Evolutionary conservation across 2,797 vertebrate genomes (phyloP), one percentile per base, ranked within the genome.

Genomic region (Sebastiscus tertius): DNA sequence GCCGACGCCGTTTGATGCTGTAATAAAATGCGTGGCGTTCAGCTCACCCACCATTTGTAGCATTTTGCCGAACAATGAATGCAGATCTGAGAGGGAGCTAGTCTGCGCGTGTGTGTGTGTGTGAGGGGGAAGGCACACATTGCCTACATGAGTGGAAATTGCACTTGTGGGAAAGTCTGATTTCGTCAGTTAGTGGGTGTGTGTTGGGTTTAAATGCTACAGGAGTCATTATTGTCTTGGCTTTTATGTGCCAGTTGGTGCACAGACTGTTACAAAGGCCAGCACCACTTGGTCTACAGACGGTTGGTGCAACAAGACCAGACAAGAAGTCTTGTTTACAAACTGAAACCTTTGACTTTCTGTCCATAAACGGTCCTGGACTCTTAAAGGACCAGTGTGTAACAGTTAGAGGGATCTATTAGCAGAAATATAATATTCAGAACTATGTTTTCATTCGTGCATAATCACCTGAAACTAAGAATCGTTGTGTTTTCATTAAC

Each of bases 51-150:
- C 16, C 59, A 16, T 72, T 78, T 82, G 20, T 75, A 76, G 71
- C 68, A 26, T 73, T 82, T 55, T 73, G 83, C 82, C 82, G 66
- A 85, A 69, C 66, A 66, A 24, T 67, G 72, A 72, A 79, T 66
- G 56, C 68, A 49, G 54, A 78, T 77, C 49, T 55, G 58, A 80
- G 72, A 63, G 73, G 62, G 59, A 61, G 5, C 52, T 9, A 1
- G 42, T 49, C 18, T 55, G 12, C 8, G 46, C 31, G 49, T 61
- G 11, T 7, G 46, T 64, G 13, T 6, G 29, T 12, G 13, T 24
- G 24, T 24, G 24, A 24, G 16, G n/a, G 26, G 46, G 20, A 5
- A 14, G 36, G 34, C 18, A 5, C 10, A 56, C 8, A 27, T 76
- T 54, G 52, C 26, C 77, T 55, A 79, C 60, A 76, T 78, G 62